Conservation (phyloP, 2,888 invertebrate genomes). For the Phytoseiulus persimilis region DNA sequence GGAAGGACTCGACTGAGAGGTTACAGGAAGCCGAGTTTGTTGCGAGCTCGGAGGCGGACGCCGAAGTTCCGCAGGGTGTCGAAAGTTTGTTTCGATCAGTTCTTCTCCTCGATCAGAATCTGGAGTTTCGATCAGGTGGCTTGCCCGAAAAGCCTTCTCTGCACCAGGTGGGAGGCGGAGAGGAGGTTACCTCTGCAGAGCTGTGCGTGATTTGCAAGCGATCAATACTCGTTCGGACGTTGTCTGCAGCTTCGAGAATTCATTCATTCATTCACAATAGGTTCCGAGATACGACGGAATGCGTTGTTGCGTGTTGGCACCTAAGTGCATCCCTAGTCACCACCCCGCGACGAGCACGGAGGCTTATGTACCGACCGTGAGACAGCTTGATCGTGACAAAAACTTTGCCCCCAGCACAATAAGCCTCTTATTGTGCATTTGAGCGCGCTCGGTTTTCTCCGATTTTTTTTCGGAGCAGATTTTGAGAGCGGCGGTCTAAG, state of each 20-base stretch:
- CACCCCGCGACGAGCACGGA: neutral
- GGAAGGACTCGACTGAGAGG: neutral
- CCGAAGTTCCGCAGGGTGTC: no score
- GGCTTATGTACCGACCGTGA: neutral
- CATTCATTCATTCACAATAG: no score
- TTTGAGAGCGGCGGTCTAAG: neutral
- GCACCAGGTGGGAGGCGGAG: no score
- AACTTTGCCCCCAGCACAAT: neutral
- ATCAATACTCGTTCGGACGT: no score
- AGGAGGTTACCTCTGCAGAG: no score
- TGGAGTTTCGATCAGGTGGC: no score
- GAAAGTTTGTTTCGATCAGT: no score
- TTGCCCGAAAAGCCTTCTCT: no score
- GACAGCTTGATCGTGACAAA: neutral
- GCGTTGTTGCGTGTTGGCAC: neutral
- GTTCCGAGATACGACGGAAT: neutral
- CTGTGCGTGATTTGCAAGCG: no score
- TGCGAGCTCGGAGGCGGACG: neutral
- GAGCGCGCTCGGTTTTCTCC: neutral
- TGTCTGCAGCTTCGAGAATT: no score
- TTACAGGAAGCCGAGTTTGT: neutral
- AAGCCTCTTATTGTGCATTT: constrained; percentile 5
- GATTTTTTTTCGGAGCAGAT: neutral
- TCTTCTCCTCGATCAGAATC: no score
- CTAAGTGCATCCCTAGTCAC: neutral